Percentiles rank a stretch among this genome's conserved stretches.
These are phyloP conservation scores for Pelobates fuscus DNA, from an alignment of 2,113 vertebrate genomes.

Conservation along the genomic window DNA sequence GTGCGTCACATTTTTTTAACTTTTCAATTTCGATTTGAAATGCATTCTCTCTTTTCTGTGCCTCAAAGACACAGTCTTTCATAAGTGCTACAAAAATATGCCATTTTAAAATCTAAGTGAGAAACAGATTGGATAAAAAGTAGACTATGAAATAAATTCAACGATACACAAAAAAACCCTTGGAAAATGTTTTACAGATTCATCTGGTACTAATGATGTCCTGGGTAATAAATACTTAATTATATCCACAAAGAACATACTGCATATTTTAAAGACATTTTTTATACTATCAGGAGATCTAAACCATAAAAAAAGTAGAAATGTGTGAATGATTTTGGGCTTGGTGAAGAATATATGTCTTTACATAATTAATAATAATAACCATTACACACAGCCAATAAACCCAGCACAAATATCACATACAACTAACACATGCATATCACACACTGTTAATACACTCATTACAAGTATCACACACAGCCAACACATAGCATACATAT, in stretches of 20 bases:
- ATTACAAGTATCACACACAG: too few relatives aligned
- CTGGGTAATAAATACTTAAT: slow-evolving; percentile 27
- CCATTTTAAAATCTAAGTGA: neutral
- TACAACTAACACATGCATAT: too few relatives aligned
- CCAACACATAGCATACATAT: too few relatives aligned
- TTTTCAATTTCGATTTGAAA: neutral
- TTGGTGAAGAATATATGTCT: neutral
- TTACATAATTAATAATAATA: slow-evolving; percentile 7
- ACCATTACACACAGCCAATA: too few relatives aligned
- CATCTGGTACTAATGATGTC: slow-evolving; percentile 10
- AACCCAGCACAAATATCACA: too few relatives aligned
- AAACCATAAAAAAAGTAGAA: slow-evolving; percentile 18
- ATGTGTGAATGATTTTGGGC: slow-evolving; percentile 7
- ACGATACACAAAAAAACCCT: slow-evolving; percentile 3
- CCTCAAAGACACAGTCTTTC: neutral
- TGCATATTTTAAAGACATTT: slow-evolving; percentile 33
- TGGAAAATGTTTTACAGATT: slow-evolving; percentile 3
- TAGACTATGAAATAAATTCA: neutral
- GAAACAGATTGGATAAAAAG: neutral
- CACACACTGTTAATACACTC: too few relatives aligned
- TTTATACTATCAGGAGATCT: slow-evolving; percentile 15
- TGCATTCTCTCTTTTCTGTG: neutral
- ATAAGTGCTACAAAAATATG: neutral
- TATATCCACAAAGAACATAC: slow-evolving; percentile 12
- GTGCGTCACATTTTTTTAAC: slow-evolving; percentile 8